Base-by-base conservation (phyloP, 2,113 vertebrate genomes). In the Dicentrarchus labrax region DNA sequence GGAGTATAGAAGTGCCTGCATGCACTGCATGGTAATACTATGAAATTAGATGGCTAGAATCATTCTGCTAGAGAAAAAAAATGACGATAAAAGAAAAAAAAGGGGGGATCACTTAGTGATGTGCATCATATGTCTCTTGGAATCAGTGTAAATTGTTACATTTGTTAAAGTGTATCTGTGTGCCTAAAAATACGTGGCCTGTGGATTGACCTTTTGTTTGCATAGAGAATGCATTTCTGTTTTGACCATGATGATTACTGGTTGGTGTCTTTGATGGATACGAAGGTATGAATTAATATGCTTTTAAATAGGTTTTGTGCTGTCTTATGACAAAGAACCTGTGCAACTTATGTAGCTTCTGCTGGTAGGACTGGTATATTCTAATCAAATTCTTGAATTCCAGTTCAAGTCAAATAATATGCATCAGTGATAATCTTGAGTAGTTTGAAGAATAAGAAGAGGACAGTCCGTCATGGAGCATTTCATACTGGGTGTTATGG, bases 381-480 rank as follows among this genome's bases (percentile, higher is more conserved):
- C 48, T 13, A 47, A 56, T 65, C 8, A 67, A 22, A 61, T 47
- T 53, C 2, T 60, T 67, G 1, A 59, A 30, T 24, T 45, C 9
- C 36, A 36, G n/a, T 69, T 76, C 16, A 48, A 50, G 71, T 79
- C 16, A 43, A 47, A 78, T 13, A 22, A 13, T 41, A 77, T 51
- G 61, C 68, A 76, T 61, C 16, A 80, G 30, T 5, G 11, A 17
- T 51, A 39, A 11, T 66, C n/a, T 66, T 47, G 8, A 30, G 17
- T 8, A 65, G 36, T 76, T 70, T 53, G 51, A 10, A 36, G 43
- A 71, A 72, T 30, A 30, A 30, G 30, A 30, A 30, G 30, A 19
- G 54, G 19, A 30, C 64, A 16, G 51, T 53, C 57, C 66, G 50
- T 71, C 51, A 60, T 64, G 47, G 62, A 79, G 56, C 43, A 78